phyloP scores from a whole-genome alignment of 2,797 vertebrate species.

The Taeniopygia guttata region DNA sequence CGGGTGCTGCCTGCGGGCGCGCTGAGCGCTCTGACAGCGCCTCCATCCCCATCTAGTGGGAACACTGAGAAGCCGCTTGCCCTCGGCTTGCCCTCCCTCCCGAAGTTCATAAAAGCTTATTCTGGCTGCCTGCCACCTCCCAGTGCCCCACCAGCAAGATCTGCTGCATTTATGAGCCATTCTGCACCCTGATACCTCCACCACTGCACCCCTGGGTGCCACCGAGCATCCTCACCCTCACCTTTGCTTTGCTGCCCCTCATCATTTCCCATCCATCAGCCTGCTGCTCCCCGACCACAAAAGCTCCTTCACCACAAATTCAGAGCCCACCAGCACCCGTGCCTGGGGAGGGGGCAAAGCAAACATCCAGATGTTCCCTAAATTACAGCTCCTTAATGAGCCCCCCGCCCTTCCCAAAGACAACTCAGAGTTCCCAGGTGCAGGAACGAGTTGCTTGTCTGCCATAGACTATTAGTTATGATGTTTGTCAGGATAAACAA shows the following conservation, averaged over 20 bases:
- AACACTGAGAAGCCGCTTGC: neutral
- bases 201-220: neutral
- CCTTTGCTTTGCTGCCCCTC: neutral
- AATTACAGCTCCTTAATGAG: neutral
- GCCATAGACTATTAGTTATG: constrained; percentile 42
- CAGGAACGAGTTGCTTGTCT: constrained; percentile 26
- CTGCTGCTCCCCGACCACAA: neutral
- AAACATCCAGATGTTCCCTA: neutral
- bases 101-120: neutral
- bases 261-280: neutral
- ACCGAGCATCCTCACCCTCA: neutral
- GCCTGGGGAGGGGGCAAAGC: neutral
- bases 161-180: fast-evolving
- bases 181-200: neutral
- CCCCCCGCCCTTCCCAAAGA: neutral
- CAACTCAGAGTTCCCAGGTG: neutral
- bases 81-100: neutral
- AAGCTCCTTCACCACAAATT: neutral
- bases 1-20: neutral
- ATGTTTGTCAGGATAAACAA: constrained; percentile 49
- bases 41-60: constrained; percentile 59
- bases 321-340: neutral
- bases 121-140: neutral
- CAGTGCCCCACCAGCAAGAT: neutral
- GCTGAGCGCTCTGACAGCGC: neutral